Evolutionary conservation across 2,113 vertebrate genomes (phyloP).

Genomic region (Fulmarus glacialis): DNA sequence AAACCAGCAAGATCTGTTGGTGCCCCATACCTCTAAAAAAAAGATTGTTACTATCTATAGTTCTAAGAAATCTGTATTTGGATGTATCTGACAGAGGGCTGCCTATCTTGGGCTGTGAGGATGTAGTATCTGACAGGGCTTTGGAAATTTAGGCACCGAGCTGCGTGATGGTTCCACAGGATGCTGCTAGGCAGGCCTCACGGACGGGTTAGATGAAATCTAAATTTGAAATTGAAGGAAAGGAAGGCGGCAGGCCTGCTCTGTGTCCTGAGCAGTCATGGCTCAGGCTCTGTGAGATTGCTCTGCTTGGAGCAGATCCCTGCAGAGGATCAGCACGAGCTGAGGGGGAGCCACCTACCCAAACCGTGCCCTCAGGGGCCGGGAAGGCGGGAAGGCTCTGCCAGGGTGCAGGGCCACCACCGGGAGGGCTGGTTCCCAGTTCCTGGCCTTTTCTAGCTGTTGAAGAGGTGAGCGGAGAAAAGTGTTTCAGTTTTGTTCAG

Average conservation of each 20-base stretch:
- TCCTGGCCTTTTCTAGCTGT: neutral
- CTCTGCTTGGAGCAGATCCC: neutral
- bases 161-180: neutral
- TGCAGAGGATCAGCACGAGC: neutral
- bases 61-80: neutral
- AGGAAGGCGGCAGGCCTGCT: rapidly evolving
- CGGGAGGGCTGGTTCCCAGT: neutral
- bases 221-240: neutral
- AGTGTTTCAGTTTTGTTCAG: neutral
- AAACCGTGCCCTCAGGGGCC: neutral
- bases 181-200: neutral
- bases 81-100: neutral
- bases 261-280: neutral
- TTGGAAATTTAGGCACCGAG: neutral
- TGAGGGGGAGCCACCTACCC: neutral
- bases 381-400: neutral
- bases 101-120: neutral
- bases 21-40: neutral
- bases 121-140: neutral
- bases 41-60: neutral
- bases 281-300: neutral
- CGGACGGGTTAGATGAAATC: rapidly evolving
- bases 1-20: neutral
- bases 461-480: neutral
- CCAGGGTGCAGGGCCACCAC: neutral